Conservation (phyloP, 2,797 vertebrate genomes). For the Cirrhinus molitorella region DNA sequence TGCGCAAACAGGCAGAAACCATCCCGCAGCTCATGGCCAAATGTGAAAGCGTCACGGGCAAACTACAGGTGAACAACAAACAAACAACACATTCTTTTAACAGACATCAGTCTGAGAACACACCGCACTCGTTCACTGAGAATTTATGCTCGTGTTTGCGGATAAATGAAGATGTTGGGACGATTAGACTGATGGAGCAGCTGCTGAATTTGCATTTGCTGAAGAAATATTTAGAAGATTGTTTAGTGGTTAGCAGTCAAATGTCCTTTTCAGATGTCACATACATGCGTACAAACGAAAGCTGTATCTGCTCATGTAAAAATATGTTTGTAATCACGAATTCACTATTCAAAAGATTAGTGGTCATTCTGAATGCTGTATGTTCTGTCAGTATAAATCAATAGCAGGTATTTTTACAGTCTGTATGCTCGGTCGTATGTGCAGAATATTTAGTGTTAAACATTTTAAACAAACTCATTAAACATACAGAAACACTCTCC, state of each 20-base stretch:
- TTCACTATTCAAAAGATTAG: background rate
- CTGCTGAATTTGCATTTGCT: background rate
- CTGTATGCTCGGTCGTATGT: background rate
- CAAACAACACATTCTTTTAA: conserved; percentile 24
- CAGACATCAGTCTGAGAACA: background rate
- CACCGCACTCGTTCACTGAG: background rate
- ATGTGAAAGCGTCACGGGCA: conserved; percentile 88
- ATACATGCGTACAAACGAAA: background rate
- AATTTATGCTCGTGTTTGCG: background rate
- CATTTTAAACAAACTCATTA: background rate
- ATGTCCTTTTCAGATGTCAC: background rate
- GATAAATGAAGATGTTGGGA: background rate
- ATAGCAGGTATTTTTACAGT: background rate
- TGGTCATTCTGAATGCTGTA: background rate
- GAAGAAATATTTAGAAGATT: background rate
- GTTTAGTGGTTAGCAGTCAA: background rate
- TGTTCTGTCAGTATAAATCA: background rate
- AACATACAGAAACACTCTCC: background rate
- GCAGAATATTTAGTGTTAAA: background rate
- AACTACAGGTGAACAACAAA: conserved; percentile 85
- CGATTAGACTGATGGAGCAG: background rate
- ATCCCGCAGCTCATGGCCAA: conserved; percentile 95
- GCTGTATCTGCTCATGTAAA: background rate
- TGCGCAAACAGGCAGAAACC: conserved; percentile 94
- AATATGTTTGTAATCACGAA: background rate